These are phyloP conservation scores for Trididemnum clinides DNA, from an alignment of 23 tunicate genomes.

Conservation along the genomic window DNA sequence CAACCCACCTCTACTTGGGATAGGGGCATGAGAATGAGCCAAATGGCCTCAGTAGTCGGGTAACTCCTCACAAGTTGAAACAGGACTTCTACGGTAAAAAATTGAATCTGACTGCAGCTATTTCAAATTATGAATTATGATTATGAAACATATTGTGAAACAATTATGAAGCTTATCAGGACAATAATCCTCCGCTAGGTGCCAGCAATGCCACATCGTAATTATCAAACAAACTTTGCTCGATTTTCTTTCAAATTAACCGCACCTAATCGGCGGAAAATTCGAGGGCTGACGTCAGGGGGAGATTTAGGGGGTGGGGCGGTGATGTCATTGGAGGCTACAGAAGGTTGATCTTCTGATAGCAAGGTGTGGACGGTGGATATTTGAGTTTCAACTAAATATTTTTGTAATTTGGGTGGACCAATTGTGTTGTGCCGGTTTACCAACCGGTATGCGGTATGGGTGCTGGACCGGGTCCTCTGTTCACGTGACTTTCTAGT, in stretches of 20 bases:
- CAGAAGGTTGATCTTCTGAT: background rate
- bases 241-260: background rate
- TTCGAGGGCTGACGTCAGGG: background rate
- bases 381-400: conserved; percentile 20
- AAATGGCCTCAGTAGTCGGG: too few species aligned
- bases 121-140: too few species aligned
- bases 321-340: background rate
- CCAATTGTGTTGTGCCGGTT: background rate
- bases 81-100: too few species aligned
- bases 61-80: too few species aligned
- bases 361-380: conserved; percentile 19
- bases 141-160: too few species aligned
- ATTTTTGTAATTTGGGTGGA: conserved; percentile 29
- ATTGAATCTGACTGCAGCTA: too few species aligned
- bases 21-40: too few species aligned
- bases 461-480: background rate
- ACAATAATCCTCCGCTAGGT: conserved; percentile 66
- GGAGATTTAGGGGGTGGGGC: background rate
- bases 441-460: conserved; percentile 24
- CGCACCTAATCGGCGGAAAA: background rate
- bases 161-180: too few species aligned
- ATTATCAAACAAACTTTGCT: background rate
- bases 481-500: background rate
- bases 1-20: too few species aligned
- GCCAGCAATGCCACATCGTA: conserved; percentile 9